phyloP scores from a whole-genome alignment of 2,888 invertebrate genomes.

The Dione juno region DNA sequence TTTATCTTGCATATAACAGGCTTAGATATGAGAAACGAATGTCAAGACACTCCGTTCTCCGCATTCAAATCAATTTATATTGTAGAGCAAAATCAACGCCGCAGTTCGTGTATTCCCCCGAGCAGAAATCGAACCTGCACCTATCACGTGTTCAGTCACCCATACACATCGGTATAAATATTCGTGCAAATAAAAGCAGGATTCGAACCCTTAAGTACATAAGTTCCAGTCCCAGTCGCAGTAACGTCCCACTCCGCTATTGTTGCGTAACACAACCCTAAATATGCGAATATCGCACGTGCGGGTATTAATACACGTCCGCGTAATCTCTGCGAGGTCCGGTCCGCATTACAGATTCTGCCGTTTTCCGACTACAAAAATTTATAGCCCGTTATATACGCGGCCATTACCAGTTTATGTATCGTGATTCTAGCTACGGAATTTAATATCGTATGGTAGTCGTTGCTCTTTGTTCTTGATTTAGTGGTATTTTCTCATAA shows the following conservation, averaged over 20 bases:
- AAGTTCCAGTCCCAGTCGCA: too few relatives aligned
- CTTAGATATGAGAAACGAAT: too few relatives aligned
- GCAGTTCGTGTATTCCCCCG: too few relatives aligned
- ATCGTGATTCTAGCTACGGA: conserved; percentile 67
- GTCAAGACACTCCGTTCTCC: too few relatives aligned
- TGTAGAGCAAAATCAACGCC: too few relatives aligned
- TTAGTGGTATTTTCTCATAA: conserved; percentile 37
- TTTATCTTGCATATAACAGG: too few relatives aligned
- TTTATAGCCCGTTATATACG: conserved; percentile 76
- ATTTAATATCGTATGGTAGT: conserved; percentile 65
- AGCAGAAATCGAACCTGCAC: too few relatives aligned
- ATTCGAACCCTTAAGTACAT: neutral
- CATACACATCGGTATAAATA: neutral
- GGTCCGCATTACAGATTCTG: conserved; percentile 67
- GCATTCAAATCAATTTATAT: too few relatives aligned
- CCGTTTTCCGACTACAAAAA: conserved; percentile 73
- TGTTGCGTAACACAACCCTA: conserved; percentile 43
- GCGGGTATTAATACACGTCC: conserved; percentile 62
- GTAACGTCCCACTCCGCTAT: too few relatives aligned
- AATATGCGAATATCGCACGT: conserved; percentile 50
- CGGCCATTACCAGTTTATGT: conserved; percentile 60
- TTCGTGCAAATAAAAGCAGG: neutral
- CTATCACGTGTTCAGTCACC: too few relatives aligned
- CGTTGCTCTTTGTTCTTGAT: conserved; percentile 46
- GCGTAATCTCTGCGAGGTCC: conserved; percentile 75